Evolutionary conservation across 2,797 vertebrate genomes (phyloP).

Genomic region (Rhabdomys pumilio): DNA sequence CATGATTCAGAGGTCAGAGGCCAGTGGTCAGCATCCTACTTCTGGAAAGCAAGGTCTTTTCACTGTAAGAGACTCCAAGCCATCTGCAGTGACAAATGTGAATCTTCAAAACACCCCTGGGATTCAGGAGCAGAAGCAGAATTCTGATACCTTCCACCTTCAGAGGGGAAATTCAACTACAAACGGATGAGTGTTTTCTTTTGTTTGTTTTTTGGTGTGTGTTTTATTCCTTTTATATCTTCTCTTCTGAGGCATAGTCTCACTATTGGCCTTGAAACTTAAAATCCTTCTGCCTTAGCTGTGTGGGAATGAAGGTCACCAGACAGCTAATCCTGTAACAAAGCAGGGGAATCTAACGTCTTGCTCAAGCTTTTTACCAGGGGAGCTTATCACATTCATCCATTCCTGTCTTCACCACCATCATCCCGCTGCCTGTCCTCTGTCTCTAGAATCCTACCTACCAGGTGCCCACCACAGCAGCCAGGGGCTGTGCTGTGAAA

Average conservation of each 20-base stretch:
- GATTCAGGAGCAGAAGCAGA: background rate
- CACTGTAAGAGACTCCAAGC: background rate
- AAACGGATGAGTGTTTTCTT: background rate
- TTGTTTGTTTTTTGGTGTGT: background rate
- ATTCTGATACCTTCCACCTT: background rate
- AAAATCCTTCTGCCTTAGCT: background rate
- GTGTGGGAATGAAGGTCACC: background rate
- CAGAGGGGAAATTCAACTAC: background rate
- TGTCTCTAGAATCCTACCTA: background rate
- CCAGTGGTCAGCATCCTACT: background rate
- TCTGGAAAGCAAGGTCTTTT: conserved; percentile 15
- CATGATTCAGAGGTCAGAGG: background rate
- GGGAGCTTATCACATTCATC: accelerated
- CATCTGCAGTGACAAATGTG: conserved; percentile 3
- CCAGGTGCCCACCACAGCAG: background rate
- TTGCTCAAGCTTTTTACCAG: background rate
- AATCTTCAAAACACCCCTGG: conserved; percentile 24
- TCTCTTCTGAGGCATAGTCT: background rate
- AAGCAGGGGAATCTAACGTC: background rate
- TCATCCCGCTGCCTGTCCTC: too few species aligned
- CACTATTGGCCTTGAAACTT: background rate
- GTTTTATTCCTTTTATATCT: background rate
- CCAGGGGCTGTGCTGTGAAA: background rate
- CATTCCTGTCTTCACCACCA: background rate
- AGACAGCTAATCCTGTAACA: background rate